phyloP scores from a whole-genome alignment of 2,888 invertebrate species.

The Girardia tigrina region DNA sequence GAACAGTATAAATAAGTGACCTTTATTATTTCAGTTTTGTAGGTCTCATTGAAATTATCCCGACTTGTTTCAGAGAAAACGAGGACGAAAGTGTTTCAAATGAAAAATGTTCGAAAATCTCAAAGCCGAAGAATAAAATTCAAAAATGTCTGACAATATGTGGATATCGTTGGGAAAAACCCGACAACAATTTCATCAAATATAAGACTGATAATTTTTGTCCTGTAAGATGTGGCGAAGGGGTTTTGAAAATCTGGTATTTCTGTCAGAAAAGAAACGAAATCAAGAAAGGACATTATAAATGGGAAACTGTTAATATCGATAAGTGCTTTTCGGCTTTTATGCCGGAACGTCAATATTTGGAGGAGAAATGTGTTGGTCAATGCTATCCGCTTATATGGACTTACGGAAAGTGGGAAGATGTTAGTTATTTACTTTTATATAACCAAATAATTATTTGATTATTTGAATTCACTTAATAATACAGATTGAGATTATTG shows the following conservation, averaged over 20 bases:
- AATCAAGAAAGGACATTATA: not conserved
- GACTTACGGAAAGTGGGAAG: not conserved
- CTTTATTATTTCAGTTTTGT: conserved; percentile 2
- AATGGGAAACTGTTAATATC: not conserved
- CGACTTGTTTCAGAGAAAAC: not conserved
- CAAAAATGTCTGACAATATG: not conserved
- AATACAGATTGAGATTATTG: no score
- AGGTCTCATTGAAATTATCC: not conserved
- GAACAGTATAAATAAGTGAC: no score
- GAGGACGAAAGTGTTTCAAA: not conserved
- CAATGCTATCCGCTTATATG: not conserved
- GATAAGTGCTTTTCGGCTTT: not conserved
- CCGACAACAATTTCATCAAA: not conserved
- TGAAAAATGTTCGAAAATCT: not conserved
- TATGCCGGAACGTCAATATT: not conserved
- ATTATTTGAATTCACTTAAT: no score
- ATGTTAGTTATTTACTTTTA: no score
- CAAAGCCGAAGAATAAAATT: not conserved
- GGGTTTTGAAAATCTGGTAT: not conserved
- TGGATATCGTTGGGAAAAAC: not conserved
- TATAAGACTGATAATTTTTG: not conserved
- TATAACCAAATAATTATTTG: no score
- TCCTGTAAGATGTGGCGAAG: not conserved
- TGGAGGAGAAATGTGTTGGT: not conserved
- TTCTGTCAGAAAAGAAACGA: not conserved